Conservation (phyloP, 1,140 invertebrate species). For the Pogonus chalceus region DNA sequence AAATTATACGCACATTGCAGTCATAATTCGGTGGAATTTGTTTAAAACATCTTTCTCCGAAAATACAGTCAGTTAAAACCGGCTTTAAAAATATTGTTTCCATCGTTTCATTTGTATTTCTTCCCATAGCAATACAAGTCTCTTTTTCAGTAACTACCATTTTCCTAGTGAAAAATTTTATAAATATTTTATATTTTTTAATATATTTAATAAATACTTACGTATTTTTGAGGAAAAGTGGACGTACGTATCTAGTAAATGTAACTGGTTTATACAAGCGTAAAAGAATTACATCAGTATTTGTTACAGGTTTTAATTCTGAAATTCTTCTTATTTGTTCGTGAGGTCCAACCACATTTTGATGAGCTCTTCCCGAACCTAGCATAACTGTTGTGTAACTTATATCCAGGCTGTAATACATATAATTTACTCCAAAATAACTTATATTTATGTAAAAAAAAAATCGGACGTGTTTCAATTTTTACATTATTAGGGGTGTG, state of each 20-base stretch:
- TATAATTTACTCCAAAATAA: conserved; percentile 7
- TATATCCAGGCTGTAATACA: conserved; percentile 40
- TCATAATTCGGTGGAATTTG: conserved; percentile 18
- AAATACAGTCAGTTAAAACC: conserved; percentile 36
- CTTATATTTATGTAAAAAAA: conserved; percentile 14
- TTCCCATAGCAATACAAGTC: conserved; percentile 43
- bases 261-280: conserved; percentile 44
- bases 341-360: conserved; percentile 47
- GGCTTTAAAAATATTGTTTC: conserved; percentile 38
- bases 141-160: conserved; percentile 31
- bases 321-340: conserved; percentile 54
- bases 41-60: conserved; percentile 43
- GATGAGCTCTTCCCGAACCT: conserved; percentile 48
- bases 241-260: conserved; percentile 50
- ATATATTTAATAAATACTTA: conserved; percentile 31
- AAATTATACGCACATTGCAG: conserved; percentile 33
- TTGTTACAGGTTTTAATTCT: conserved; percentile 39
- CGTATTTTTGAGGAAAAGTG: conserved; percentile 39
- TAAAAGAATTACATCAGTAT: conserved; percentile 44
- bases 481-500: too few species aligned
- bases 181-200: too few species aligned
- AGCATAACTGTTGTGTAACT: conserved; percentile 53
- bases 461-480: too few species aligned
- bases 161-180: conserved; percentile 25
- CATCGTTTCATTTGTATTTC: conserved; percentile 33